phyloP scores from a whole-genome alignment of 1,140 invertebrate species.

The Pseudomyrmex dendroicus region DNA sequence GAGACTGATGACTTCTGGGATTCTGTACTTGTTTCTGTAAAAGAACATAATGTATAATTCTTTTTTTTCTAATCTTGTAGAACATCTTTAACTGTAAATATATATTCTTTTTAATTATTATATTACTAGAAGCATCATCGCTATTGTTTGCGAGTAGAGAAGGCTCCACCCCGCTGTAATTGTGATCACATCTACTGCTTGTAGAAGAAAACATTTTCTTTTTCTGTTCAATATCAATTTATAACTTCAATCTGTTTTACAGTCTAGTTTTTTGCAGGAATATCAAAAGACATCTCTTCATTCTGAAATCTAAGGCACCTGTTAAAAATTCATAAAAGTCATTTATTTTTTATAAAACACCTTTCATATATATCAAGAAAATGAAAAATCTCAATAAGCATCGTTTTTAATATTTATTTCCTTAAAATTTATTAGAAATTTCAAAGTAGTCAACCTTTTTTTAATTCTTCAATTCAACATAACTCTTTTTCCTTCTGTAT shows the following conservation, averaged over 20 bases:
- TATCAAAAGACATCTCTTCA: neutral
- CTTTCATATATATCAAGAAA: too few relatives aligned
- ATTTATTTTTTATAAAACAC: too few relatives aligned
- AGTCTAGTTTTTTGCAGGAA: neutral
- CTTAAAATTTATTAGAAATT: too few relatives aligned
- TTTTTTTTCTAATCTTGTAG: too few relatives aligned
- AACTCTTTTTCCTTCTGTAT: too few relatives aligned
- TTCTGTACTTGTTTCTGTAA: too few relatives aligned
- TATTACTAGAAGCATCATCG: constrained; percentile 14
- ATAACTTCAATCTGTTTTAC: neutral
- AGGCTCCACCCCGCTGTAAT: constrained; percentile 70
- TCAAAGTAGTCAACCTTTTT: too few relatives aligned
- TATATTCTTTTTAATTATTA: constrained; percentile 1
- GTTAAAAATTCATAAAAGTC: too few relatives aligned
- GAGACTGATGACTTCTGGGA: constrained; percentile 34
- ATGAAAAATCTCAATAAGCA: too few relatives aligned
- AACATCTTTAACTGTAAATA: constrained; percentile 63
- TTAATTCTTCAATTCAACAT: too few relatives aligned
- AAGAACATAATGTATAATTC: too few relatives aligned
- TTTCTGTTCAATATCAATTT: neutral
- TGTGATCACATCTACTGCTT: constrained; percentile 73
- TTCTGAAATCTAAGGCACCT: neutral
- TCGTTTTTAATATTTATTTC: too few relatives aligned
- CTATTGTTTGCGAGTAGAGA: neutral
- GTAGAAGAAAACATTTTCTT: constrained; percentile 66